phyloP scores from a whole-genome alignment of 2,888 invertebrate genomes.

The Heteromyza rotundicornis region DNA sequence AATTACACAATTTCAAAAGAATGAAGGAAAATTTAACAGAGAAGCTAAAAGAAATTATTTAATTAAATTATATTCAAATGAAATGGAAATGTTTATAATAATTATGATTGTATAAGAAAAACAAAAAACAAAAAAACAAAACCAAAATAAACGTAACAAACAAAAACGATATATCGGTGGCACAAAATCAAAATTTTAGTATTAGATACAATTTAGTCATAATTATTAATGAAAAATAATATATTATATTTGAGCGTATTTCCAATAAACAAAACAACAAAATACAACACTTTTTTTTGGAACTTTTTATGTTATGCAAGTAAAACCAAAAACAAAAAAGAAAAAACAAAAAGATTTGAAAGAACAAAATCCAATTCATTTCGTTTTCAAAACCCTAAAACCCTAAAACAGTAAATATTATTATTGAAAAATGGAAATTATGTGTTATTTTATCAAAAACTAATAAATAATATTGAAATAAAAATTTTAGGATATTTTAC shows the following conservation, averaged over 20 bases:
- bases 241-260: too few species aligned
- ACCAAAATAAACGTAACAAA: conserved; percentile 22
- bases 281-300: too few species aligned
- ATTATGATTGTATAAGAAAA: conserved; percentile 9
- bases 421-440: neutral
- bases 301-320: too few species aligned
- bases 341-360: too few species aligned
- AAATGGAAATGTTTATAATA: conserved; percentile 12
- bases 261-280: neutral
- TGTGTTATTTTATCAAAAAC: conserved; percentile 9
- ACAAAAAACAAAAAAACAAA: conserved; percentile 18
- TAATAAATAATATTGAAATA: neutral
- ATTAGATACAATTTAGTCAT: conserved; percentile 37
- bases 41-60: conserved; percentile 32
- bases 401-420: too few species aligned
- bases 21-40: conserved; percentile 15
- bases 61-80: conserved; percentile 28
- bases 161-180: conserved; percentile 42
- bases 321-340: too few species aligned
- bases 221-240: conserved; percentile 29
- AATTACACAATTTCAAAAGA: conserved; percentile 1
- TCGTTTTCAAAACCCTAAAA: neutral
- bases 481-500: conserved; percentile 8
- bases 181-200: conserved; percentile 48
- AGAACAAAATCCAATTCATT: too few species aligned